Evolutionary conservation across 2,888 invertebrate species (phyloP).

Genomic region (Stenichneumon culpator): DNA sequence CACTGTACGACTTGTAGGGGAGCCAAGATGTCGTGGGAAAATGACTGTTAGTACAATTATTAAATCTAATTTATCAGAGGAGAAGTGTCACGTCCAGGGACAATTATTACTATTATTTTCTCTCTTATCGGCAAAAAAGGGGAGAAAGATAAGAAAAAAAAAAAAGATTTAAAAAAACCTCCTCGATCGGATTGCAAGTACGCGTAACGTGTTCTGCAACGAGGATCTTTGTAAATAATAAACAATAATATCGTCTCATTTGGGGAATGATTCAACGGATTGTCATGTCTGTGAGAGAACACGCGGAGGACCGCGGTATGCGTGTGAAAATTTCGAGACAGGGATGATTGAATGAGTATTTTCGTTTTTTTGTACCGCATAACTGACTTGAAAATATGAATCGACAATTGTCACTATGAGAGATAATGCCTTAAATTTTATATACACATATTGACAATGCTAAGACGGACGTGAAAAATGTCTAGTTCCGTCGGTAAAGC

Average conservation of each 20-base stretch:
- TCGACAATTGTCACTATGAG: slow-evolving; percentile 38
- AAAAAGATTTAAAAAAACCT: slow-evolving; percentile 1
- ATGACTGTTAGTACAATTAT: slow-evolving; percentile 57
- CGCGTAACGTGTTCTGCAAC: slow-evolving; percentile 39
- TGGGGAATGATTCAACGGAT: slow-evolving; percentile 30
- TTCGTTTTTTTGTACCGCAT: slow-evolving; percentile 70
- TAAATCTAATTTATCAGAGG: slow-evolving; percentile 44
- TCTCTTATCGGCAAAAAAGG: slow-evolving; percentile 18
- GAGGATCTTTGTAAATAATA: slow-evolving; percentile 57
- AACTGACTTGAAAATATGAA: slow-evolving; percentile 44
- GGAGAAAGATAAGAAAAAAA: slow-evolving; percentile 19
- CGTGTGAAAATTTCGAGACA: slow-evolving; percentile 30
- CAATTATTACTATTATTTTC: not conserved
- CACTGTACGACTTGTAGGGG: slow-evolving; percentile 31
- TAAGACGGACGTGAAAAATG: too few relatives aligned
- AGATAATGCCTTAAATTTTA: slow-evolving; percentile 32
- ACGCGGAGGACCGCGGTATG: not conserved
- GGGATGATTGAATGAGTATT: slow-evolving; percentile 22
- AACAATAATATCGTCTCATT: slow-evolving; percentile 23
- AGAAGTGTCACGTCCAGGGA: not conserved
- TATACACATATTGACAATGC: too few relatives aligned
- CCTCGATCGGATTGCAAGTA: slow-evolving; percentile 27
- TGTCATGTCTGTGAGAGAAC: slow-evolving; percentile 37
- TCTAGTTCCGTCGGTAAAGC: too few relatives aligned
- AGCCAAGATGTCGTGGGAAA: slow-evolving; percentile 17